These are phyloP conservation scores for Callimico goeldii DNA, from an alignment of 2,797 vertebrate species.

Conservation along the genomic window DNA sequence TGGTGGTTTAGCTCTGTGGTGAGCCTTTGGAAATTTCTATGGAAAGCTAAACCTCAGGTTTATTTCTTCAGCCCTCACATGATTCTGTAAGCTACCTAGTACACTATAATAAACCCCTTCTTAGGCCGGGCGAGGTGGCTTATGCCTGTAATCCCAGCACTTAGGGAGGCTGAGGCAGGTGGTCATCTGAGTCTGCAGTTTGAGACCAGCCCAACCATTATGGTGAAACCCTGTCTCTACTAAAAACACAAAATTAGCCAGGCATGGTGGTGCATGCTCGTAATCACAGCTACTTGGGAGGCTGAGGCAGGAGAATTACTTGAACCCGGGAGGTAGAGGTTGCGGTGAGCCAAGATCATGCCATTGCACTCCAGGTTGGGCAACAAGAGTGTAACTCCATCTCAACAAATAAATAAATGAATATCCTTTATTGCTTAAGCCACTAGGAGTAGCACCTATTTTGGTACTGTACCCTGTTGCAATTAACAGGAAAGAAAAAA, in stretches of 20 bases:
- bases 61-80: neutral
- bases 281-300: neutral
- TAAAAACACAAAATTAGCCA: neutral
- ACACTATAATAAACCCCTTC: neutral
- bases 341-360: accelerated
- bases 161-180: neutral
- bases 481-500: conserved; percentile 12
- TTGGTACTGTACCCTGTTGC: neutral
- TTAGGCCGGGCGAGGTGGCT: neutral
- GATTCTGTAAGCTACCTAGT: neutral
- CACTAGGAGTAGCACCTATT: neutral
- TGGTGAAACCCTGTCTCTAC: neutral
- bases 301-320: neutral
- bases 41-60: neutral
- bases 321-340: neutral
- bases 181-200: neutral
- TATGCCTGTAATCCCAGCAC: neutral
- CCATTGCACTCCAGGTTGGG: neutral
- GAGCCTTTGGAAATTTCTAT: neutral
- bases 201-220: neutral
- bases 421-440: neutral
- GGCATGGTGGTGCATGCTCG: neutral
- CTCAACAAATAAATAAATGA: neutral
- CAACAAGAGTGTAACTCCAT: neutral
- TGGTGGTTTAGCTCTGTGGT: neutral